Evolutionary conservation across 2,797 vertebrate species (phyloP).

Genomic region (Alca torda): DNA sequence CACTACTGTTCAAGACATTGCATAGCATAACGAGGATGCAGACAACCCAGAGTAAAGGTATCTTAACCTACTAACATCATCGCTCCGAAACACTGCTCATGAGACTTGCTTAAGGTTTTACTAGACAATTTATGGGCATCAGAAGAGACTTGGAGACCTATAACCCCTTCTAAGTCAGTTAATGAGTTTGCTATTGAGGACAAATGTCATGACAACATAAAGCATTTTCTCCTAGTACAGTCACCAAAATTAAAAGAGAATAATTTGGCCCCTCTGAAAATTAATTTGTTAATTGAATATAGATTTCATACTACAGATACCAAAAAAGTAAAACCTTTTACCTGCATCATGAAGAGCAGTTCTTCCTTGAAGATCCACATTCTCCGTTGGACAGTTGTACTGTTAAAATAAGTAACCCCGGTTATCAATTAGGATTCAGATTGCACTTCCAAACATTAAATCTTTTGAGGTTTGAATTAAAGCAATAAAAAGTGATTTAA

Average conservation of each 20-base stretch:
- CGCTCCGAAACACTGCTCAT: not conserved
- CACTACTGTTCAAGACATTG: fast-evolving
- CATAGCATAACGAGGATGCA: not conserved
- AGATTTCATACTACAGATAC: not conserved
- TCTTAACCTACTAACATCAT: not conserved
- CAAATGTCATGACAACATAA: not conserved
- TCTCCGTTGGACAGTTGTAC: constrained; percentile 95
- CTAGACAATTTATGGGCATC: not conserved
- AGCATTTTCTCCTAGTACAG: not conserved
- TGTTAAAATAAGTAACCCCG: constrained; percentile 60
- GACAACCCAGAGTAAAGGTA: not conserved
- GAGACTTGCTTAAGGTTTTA: not conserved
- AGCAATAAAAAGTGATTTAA: not conserved
- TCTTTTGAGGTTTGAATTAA: not conserved
- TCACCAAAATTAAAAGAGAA: not conserved
- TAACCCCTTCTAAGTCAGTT: not conserved
- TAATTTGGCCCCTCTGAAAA: not conserved
- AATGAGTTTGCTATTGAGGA: not conserved
- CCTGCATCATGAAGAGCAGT: constrained; percentile 96
- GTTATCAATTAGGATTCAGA: not conserved
- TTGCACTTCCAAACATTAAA: not conserved
- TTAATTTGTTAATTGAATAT: not conserved
- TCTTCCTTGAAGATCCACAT: constrained; percentile 91
- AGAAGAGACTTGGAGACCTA: not conserved
- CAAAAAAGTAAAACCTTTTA: constrained; percentile 56